phyloP scores from a whole-genome alignment of 2,797 vertebrate species.

The Galaxias olidus region DNA sequence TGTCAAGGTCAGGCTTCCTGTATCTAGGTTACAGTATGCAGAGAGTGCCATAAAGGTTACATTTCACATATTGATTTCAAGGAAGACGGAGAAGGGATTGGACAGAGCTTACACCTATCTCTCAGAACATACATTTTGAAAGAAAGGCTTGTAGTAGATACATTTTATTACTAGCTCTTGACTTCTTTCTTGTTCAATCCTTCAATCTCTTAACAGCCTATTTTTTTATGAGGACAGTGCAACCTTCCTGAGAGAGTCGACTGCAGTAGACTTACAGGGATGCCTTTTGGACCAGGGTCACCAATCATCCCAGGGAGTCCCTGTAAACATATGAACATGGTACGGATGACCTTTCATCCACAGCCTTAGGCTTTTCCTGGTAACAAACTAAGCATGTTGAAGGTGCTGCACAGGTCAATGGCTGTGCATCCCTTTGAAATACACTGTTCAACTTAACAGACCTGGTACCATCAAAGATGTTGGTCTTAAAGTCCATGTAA shows the following conservation, averaged over 20 bases:
- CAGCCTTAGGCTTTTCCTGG: background rate
- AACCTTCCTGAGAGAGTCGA: background rate
- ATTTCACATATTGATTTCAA: too few relatives aligned
- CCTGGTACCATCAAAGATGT: too few relatives aligned
- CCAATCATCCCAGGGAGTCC: slow-evolving; percentile 77
- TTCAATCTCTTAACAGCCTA: background rate
- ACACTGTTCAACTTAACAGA: too few relatives aligned
- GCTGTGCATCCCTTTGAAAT: too few relatives aligned
- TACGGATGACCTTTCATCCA: slow-evolving; percentile 1
- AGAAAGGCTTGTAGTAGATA: background rate
- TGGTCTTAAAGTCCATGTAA: too few relatives aligned
- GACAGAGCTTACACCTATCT: background rate
- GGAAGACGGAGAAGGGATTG: too few relatives aligned
- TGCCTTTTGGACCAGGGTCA: slow-evolving; percentile 79
- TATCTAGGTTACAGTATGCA: background rate
- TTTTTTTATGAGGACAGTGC: background rate
- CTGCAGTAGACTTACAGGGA: slow-evolving; percentile 70
- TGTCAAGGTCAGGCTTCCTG: too few relatives aligned
- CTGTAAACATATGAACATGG: slow-evolving; percentile 60
- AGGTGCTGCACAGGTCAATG: too few relatives aligned
- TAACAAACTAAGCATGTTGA: background rate
- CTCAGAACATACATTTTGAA: background rate
- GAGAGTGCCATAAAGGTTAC: too few relatives aligned
- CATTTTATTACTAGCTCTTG: background rate
- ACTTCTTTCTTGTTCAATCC: background rate